Conservation (phyloP, 1,140 invertebrate genomes). For the Aphaenogaster floridana region DNA sequence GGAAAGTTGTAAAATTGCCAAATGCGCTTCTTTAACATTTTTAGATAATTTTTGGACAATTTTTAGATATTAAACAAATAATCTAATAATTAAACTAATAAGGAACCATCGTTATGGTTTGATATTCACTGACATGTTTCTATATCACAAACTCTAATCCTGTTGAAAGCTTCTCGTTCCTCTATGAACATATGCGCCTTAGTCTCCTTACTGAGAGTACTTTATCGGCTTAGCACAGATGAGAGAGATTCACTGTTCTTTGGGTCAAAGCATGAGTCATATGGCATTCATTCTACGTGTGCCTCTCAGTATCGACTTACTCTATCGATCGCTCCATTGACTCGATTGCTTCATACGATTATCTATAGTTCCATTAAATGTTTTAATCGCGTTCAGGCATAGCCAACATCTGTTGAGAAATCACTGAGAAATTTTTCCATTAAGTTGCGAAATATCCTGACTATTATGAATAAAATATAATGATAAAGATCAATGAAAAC, state of each 20-base stretch:
- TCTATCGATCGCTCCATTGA: neutral
- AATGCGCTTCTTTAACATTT: too few relatives aligned
- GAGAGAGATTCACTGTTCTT: neutral
- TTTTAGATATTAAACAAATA: too few relatives aligned
- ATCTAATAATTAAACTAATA: neutral
- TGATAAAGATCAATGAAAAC: neutral
- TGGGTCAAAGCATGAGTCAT: conserved; percentile 52
- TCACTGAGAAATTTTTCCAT: neutral
- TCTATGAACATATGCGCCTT: neutral
- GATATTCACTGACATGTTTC: neutral
- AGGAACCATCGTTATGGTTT: neutral
- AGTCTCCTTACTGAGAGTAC: neutral
- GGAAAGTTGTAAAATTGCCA: too few relatives aligned
- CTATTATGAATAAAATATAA: neutral
- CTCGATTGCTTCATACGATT: neutral
- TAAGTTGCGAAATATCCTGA: neutral
- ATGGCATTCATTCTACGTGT: neutral
- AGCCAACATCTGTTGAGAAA: neutral
- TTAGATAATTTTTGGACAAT: too few relatives aligned
- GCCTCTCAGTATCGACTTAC: neutral
- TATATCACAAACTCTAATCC: neutral
- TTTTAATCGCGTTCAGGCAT: neutral
- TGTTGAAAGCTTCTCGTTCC: neutral
- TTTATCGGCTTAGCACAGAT: neutral
- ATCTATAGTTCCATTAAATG: neutral